phyloP scores from a whole-genome alignment of 2,113 vertebrate genomes.

The Haliaeetus leucogaster region DNA sequence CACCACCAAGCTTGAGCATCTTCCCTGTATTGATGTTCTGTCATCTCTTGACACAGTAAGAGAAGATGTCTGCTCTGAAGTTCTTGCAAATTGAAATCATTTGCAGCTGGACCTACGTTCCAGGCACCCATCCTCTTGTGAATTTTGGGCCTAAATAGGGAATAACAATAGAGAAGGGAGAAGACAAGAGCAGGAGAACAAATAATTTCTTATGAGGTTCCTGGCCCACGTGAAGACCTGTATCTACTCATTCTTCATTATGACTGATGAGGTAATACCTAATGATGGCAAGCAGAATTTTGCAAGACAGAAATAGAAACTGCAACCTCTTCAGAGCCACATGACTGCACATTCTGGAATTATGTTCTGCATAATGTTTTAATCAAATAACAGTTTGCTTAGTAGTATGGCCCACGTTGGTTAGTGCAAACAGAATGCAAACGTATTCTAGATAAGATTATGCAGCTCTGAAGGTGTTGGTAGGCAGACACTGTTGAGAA shows the following conservation, averaged over 20 bases:
- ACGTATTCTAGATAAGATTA: neutral
- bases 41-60: neutral
- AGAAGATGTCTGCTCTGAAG: conserved; percentile 7
- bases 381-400: conserved; percentile 6
- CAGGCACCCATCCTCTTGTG: neutral
- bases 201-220: neutral
- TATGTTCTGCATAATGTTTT: neutral
- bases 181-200: neutral
- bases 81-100: neutral
- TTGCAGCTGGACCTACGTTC: neutral
- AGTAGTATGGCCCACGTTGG: neutral
- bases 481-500: conserved; percentile 26
- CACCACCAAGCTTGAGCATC: neutral
- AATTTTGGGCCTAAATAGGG: neutral
- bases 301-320: conserved; percentile 9
- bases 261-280: conserved; percentile 18
- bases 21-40: conserved; percentile 3
- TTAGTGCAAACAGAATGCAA: conserved; percentile 8
- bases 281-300: neutral
- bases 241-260: neutral
- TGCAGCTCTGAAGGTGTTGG: neutral
- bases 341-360: neutral
- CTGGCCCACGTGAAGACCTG: neutral
- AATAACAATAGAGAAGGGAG: neutral
- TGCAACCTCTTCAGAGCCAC: neutral